Evolutionary conservation across 2,888 invertebrate species (phyloP).

Genomic region (Meteorus colon): DNA sequence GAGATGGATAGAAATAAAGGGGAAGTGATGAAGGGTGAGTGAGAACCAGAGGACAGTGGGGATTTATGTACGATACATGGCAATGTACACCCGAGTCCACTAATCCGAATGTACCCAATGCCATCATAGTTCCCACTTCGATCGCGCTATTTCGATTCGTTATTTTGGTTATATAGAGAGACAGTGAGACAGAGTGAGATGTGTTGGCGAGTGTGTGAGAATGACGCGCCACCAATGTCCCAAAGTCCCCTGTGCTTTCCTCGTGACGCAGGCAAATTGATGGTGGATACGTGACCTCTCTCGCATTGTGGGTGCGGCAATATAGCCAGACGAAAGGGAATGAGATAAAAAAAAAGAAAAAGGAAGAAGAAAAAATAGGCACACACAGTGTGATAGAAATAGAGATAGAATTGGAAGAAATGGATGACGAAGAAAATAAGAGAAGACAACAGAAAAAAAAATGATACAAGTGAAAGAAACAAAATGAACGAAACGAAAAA

Average conservation of each 20-base stretch:
- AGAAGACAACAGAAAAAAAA: neutral
- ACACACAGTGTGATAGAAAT: neutral
- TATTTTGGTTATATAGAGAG: slow-evolving; percentile 25
- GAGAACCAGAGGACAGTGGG: slow-evolving; percentile 25
- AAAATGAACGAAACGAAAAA: neutral
- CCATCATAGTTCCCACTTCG: slow-evolving; percentile 24
- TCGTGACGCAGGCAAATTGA: slow-evolving; percentile 40
- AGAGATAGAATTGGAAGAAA: neutral
- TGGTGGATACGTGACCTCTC: slow-evolving; percentile 37
- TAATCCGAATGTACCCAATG: slow-evolving; percentile 19
- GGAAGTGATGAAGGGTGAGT: slow-evolving; percentile 11
- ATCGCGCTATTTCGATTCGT: slow-evolving; percentile 39
- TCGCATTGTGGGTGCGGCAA: neutral
- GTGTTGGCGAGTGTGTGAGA: neutral
- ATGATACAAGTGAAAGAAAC: neutral
- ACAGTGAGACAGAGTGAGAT: neutral
- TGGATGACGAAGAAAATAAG: neutral
- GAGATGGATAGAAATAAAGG: slow-evolving; percentile 1
- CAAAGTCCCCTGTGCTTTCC: slow-evolving; percentile 42
- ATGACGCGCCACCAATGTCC: slow-evolving; percentile 24
- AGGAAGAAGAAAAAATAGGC: neutral
- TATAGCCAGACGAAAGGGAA: neutral
- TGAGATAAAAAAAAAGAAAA: neutral
- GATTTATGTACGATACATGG: slow-evolving; percentile 15
- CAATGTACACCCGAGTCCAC: slow-evolving; percentile 21